Conservation (phyloP, 2,888 invertebrate genomes). For the Rhodophaea formosa region DNA sequence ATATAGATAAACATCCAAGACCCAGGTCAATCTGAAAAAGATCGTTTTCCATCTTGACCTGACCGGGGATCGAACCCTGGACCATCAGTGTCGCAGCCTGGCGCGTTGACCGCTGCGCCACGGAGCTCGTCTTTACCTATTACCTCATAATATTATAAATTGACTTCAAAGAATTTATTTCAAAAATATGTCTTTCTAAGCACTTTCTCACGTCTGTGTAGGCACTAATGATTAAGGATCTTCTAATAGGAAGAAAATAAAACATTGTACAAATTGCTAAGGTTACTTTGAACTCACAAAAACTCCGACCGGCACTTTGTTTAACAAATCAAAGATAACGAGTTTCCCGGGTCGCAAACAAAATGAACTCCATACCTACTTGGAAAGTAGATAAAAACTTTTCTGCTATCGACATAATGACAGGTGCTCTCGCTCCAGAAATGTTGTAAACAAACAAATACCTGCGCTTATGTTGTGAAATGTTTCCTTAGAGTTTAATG, state of each 20-base stretch:
- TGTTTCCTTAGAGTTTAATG: not conserved
- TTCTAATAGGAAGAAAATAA: not conserved
- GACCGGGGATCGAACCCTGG: too few relatives aligned
- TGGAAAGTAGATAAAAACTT: constrained; percentile 13
- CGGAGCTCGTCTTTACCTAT: too few relatives aligned
- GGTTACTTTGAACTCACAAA: not conserved
- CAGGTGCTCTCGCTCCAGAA: not conserved
- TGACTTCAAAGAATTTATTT: too few relatives aligned
- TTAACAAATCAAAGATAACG: constrained; percentile 1
- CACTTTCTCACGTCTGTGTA: too few relatives aligned
- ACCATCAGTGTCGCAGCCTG: too few relatives aligned
- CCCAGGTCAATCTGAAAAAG: too few relatives aligned
- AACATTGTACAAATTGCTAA: not conserved
- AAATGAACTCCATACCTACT: not conserved
- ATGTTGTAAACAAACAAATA: constrained; percentile 10
- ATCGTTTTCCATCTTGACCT: too few relatives aligned
- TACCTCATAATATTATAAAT: too few relatives aligned
- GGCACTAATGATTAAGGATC: not conserved
- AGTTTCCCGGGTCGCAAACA: not conserved
- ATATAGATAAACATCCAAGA: too few relatives aligned
- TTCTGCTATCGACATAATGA: constrained; percentile 2
- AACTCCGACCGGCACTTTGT: not conserved
- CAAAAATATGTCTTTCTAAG: too few relatives aligned
- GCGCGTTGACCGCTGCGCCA: too few relatives aligned
- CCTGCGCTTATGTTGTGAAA: not conserved